These are phyloP conservation scores for Murina feae DNA, from an alignment of 2,113 vertebrate genomes.

Conservation along the genomic window DNA sequence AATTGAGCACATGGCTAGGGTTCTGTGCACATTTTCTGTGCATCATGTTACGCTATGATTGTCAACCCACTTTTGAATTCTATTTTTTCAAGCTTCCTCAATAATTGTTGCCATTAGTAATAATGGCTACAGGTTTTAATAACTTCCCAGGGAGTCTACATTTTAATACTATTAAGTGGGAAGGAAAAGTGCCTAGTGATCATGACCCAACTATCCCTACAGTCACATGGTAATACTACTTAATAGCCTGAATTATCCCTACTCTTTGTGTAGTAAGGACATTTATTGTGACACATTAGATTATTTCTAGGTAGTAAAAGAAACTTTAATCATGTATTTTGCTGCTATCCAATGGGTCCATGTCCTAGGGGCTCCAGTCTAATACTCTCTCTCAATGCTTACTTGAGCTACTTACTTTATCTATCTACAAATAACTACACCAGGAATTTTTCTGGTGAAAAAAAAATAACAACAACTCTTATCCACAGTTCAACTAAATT, in stretches of 20 bases:
- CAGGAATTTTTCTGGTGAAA: not conserved
- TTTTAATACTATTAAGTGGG: not conserved
- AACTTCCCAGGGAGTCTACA: not conserved
- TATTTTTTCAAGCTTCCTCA: not conserved
- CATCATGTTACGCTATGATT: not conserved
- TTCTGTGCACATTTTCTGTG: not conserved
- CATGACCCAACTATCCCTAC: not conserved
- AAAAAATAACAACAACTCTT: too few species aligned
- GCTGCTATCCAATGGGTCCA: not conserved
- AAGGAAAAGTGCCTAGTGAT: not conserved
- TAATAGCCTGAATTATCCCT: not conserved
- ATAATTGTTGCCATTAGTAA: not conserved
- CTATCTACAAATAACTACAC: not conserved
- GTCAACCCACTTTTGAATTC: not conserved
- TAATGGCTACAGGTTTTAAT: not conserved
- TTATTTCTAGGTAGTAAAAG: not conserved
- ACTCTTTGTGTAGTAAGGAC: not conserved
- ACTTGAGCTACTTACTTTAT: not conserved
- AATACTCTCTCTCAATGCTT: not conserved
- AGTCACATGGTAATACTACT: not conserved
- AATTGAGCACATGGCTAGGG: not conserved
- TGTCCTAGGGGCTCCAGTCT: not conserved
- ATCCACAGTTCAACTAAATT: not conserved
- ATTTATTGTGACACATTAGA: not conserved
- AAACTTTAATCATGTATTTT: not conserved